Evolutionary conservation across 2,797 vertebrate genomes (phyloP), one percentile per base, ranked within the genome.

Genomic region (Sebastes jordani): DNA sequence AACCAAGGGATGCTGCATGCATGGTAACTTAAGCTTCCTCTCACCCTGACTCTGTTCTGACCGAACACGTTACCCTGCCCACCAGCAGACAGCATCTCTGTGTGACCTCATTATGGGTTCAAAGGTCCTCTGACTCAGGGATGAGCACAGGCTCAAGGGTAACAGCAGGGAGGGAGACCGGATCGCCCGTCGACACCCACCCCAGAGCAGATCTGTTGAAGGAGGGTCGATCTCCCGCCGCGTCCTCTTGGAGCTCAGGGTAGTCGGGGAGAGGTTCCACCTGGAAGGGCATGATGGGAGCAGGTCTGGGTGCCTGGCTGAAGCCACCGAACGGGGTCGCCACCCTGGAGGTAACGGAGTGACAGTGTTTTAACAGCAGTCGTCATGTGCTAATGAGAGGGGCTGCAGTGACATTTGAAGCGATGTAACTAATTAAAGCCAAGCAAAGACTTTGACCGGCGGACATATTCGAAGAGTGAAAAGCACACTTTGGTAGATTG

Each of bases 91-190:
- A 87, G 65, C 84, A 82, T 84, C 84, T 81, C 78, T 71, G 83
- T 66, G 80, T 86, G 76, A 86, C 79, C 76, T 86, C 86, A 86
- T 72, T 72, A 81, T 5, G 60, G 71, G 81, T 83, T 99, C 95
- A 99, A 87, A 99, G 96, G 88, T 99, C 98, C 11, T 99, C 98
- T 62, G 98, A 97, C 93, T 99, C 98, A 70, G 98, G 97, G 84
- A 97, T 85, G 70, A 93, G 76, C 58, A 42, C 13, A n/a, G 95
- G 89, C 76, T 97, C 96, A 0, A 95, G 59, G 66, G 95, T 84
- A 76, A 96, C 88, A 1, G 92, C 88, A 2, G 91, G 89, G 71
- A 97, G 91, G 67, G 95, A 79, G 14, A 94, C 91, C 1, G 97
- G 93, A 65, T 89, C 83, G 32, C 96, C 93, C 61, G 95, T 90